phyloP scores from a whole-genome alignment of 2,797 vertebrate species.

The Lithobates sylvaticus region DNA sequence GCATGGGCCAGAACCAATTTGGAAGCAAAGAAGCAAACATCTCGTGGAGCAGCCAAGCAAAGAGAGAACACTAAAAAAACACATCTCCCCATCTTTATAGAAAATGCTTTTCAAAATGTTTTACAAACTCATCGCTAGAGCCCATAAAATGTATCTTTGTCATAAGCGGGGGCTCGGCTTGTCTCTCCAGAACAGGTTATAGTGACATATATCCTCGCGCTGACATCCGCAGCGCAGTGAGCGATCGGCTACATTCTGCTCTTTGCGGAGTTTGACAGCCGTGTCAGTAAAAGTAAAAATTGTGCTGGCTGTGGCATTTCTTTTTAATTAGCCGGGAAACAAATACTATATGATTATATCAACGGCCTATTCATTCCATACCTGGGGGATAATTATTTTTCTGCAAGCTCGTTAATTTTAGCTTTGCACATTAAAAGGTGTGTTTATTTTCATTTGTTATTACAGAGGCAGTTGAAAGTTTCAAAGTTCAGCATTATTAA shows the following conservation, averaged over 20 bases:
- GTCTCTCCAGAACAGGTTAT: slow-evolving; percentile 7
- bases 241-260: background rate
- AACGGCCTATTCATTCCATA: background rate
- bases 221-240: background rate
- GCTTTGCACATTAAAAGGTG: background rate
- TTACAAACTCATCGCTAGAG: slow-evolving; percentile 14
- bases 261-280: background rate
- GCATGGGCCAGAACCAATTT: slow-evolving; percentile 1
- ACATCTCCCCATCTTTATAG: background rate
- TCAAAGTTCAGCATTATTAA: background rate
- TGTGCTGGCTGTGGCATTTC: slow-evolving; percentile 5
- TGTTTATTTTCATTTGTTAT: background rate
- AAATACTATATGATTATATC: slow-evolving; percentile 21
- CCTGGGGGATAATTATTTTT: slow-evolving; percentile 3
- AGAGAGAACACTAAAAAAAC: slow-evolving; percentile 27
- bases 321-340: slow-evolving; percentile 22
- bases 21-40: background rate
- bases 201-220: slow-evolving; percentile 3
- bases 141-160: slow-evolving; percentile 19
- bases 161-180: background rate
- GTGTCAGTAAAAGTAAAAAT: background rate
- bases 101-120: background rate
- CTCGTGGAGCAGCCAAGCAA: background rate
- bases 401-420: slow-evolving; percentile 14
- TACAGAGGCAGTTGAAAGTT: background rate